A percentile compares a stretch with the other conserved stretches of the same genome.
Conservation (phyloP, 2,888 invertebrate genomes). For the Caenorhabditis doughertyi region DNA sequence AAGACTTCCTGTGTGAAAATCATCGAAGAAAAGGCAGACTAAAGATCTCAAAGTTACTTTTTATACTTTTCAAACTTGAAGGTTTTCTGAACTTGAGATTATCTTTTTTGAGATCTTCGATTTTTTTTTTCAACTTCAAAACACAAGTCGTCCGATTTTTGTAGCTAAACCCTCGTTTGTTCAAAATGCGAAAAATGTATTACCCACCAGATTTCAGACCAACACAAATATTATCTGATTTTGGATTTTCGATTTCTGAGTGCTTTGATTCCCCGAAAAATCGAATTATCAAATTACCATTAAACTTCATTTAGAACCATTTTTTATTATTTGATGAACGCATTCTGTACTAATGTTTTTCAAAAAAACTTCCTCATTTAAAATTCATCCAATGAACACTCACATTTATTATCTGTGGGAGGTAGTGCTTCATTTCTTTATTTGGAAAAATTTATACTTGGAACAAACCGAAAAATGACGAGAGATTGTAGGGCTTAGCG, state of each 20-base stretch:
- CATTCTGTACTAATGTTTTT: slow-evolving; percentile 10
- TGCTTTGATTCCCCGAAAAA: neutral
- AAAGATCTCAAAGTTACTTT: no score
- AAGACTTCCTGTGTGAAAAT: no score
- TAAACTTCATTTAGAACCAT: neutral
- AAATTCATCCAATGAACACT: slow-evolving; percentile 5
- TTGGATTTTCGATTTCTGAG: neutral
- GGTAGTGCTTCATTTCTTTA: neutral
- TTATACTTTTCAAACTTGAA: no score
- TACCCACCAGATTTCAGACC: neutral
- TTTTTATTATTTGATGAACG: neutral
- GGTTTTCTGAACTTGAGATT: no score
- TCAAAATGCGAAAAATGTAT: neutral
- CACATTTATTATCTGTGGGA: slow-evolving; percentile 6
- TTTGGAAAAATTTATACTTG: slow-evolving; percentile 16
- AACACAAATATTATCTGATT: neutral
- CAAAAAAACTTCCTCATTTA: neutral
- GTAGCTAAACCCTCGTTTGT: no score
- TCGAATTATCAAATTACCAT: slow-evolving; percentile 30
- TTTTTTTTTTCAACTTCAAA: no score
- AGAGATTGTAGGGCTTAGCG: slow-evolving; percentile 29
- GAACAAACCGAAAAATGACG: slow-evolving; percentile 7
- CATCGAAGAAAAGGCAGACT: no score
- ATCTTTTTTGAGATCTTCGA: no score
- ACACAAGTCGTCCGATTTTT: no score